Percentiles rank a stretch among this genome's conserved stretches.
Conservation (phyloP, 2,113 vertebrate species). For the Isichthys henryi region DNA sequence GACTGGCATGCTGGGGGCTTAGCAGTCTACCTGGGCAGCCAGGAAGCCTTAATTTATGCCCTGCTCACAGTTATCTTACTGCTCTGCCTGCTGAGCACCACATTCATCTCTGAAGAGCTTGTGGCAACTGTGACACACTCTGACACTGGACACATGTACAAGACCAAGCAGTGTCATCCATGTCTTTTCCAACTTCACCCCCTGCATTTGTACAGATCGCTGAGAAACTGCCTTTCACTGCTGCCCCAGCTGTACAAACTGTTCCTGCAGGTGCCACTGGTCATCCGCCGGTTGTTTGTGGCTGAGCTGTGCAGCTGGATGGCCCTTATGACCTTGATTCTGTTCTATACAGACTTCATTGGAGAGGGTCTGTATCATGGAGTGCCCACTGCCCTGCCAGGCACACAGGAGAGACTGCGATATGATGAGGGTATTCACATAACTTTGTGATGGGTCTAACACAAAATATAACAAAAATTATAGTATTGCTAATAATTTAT, state of each 20-base stretch:
- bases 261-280: constrained; percentile 61
- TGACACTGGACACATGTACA: no score
- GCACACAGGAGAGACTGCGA: constrained; percentile 60
- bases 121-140: background rate
- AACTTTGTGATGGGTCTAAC: background rate
- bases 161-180: constrained; percentile 2
- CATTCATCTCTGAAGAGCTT: constrained; percentile 64
- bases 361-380: constrained; percentile 76
- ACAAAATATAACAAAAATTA: background rate
- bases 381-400: constrained; percentile 65
- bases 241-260: constrained; percentile 55
- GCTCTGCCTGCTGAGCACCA: constrained; percentile 60
- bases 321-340: constrained; percentile 76
- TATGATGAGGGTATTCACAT: constrained; percentile 70
- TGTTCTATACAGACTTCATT: constrained; percentile 81
- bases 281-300: constrained; percentile 67
- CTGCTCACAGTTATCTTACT: constrained; percentile 70
- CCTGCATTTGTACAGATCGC: background rate
- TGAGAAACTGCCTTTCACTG: constrained; percentile 44
- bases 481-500: background rate
- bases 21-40: constrained; percentile 64
- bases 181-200: background rate
- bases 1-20: constrained; percentile 67
- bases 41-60: constrained; percentile 71
- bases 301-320: constrained; percentile 82